These are phyloP conservation scores for Drosophila takahashii DNA, from an alignment of 1,140 invertebrate species.

Conservation along the genomic window DNA sequence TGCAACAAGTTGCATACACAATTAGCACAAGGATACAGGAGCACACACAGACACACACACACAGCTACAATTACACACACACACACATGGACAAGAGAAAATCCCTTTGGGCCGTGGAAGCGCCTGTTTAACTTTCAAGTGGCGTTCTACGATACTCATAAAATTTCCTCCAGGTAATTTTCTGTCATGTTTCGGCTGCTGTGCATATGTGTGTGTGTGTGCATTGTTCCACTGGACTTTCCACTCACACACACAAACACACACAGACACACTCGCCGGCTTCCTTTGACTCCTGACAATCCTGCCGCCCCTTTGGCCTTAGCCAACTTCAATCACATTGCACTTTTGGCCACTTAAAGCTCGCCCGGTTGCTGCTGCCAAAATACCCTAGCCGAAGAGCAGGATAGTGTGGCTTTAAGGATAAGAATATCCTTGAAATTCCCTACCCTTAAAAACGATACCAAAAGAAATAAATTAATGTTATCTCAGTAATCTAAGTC, in stretches of 20 bases:
- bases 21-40: constrained; percentile 65
- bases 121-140: constrained; percentile 81
- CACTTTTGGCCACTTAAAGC: constrained; percentile 78
- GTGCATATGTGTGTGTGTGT: constrained; percentile 12
- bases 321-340: constrained; percentile 54
- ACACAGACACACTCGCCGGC: background rate
- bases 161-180: constrained; percentile 82
- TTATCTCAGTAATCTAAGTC: no score
- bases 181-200: constrained; percentile 54
- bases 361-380: constrained; percentile 20
- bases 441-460: no score
- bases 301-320: constrained; percentile 20
- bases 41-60: constrained; percentile 21
- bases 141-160: constrained; percentile 77
- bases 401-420: background rate
- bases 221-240: constrained; percentile 67
- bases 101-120: constrained; percentile 61
- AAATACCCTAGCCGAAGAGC: constrained; percentile 3
- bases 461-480: background rate
- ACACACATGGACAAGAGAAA: background rate
- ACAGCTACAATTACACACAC: constrained; percentile 21
- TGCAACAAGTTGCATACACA: constrained; percentile 82
- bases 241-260: constrained; percentile 11
- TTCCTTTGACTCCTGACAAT: constrained; percentile 33
- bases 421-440: background rate